These are phyloP conservation scores for Xestia ashworthii DNA, from an alignment of 2,888 invertebrate species.

Conservation along the genomic window DNA sequence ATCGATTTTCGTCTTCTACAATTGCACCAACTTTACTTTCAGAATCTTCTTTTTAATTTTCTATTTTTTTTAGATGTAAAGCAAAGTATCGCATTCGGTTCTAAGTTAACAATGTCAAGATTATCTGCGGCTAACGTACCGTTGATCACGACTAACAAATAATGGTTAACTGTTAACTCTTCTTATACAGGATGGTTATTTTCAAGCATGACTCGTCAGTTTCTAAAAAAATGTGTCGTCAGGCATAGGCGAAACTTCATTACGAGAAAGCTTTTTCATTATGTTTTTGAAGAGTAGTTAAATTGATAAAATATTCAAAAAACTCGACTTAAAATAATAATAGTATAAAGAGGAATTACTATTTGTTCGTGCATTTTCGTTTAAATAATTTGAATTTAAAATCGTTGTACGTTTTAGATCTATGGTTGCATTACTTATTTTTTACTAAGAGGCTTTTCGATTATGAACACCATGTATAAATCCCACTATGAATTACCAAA, in stretches of 20 bases:
- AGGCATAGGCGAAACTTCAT: neutral
- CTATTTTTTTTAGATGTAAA: slow-evolving; percentile 12
- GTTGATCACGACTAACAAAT: slow-evolving; percentile 83
- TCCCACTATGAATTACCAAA: slow-evolving; percentile 53
- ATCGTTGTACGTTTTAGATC: neutral
- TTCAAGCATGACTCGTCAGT: neutral
- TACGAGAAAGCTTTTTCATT: neutral
- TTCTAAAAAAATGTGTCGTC: neutral
- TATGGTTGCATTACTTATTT: neutral
- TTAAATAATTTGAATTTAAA: neutral
- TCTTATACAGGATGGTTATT: slow-evolving; percentile 71
- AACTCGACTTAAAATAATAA: neutral
- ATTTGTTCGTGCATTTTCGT: neutral
- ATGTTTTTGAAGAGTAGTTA: no score
- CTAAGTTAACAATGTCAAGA: slow-evolving; percentile 60
- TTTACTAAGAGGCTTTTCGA: neutral
- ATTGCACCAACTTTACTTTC: slow-evolving; percentile 1
- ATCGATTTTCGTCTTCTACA: neutral
- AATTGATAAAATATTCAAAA: neutral
- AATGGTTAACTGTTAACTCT: slow-evolving; percentile 68
- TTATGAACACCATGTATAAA: slow-evolving; percentile 64
- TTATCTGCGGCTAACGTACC: slow-evolving; percentile 63
- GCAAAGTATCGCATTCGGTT: slow-evolving; percentile 50
- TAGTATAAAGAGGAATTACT: neutral
- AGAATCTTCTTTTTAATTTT: neutral